Conservation (phyloP, 2,113 vertebrate species). For the Dolichotis patagonum region DNA sequence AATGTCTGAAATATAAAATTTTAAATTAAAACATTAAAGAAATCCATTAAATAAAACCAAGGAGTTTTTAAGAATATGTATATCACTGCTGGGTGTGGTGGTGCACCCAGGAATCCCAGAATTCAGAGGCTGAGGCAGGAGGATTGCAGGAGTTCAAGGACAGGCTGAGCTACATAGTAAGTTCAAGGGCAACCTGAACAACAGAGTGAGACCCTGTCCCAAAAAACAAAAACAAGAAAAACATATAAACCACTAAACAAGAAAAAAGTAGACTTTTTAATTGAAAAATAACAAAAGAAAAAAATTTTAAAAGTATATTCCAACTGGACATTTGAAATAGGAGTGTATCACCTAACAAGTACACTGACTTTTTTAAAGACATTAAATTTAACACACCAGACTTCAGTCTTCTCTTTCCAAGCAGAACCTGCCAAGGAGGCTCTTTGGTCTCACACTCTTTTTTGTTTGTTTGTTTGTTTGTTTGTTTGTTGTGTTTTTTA, state of each 20-base stretch:
- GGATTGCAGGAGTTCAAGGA: not conserved
- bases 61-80: not conserved
- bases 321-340: not conserved
- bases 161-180: not conserved
- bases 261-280: not conserved
- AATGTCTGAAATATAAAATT: not conserved
- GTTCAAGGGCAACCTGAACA: not conserved
- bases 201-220: not conserved
- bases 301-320: not conserved
- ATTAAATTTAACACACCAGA: slow-evolving; percentile 31
- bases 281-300: not conserved
- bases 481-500: too few relatives aligned
- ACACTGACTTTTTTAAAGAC: not conserved
- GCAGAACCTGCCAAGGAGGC: slow-evolving; percentile 45
- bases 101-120: not conserved
- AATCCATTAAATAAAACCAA: slow-evolving; percentile 32
- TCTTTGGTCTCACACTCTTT: slow-evolving; percentile 55
- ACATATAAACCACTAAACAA: not conserved
- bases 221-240: not conserved
- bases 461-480: too few relatives aligned
- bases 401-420: slow-evolving; percentile 16
- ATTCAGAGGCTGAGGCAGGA: not conserved
- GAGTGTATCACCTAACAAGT: not conserved
- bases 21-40: slow-evolving; percentile 40
- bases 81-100: not conserved